Percentiles rank a stretch among this genome's conserved stretches.
These are phyloP conservation scores for Rhinichthys osculus DNA, from an alignment of 2,797 vertebrate species.

Conservation along the genomic window DNA sequence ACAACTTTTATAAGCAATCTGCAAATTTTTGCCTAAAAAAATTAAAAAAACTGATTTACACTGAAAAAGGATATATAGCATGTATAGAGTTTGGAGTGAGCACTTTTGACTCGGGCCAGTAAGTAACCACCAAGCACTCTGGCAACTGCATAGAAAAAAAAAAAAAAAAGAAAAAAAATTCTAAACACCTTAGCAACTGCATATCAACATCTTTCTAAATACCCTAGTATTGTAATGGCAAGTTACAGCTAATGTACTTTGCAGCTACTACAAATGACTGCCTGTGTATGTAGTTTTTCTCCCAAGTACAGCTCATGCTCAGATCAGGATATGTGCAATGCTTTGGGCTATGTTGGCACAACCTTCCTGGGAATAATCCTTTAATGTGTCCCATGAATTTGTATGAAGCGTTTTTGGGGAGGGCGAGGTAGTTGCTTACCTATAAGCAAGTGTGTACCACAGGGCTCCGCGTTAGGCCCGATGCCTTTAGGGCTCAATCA, in stretches of 20 bases:
- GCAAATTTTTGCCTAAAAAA: not conserved
- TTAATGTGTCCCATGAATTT: slow-evolving; percentile 78
- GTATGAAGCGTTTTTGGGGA: slow-evolving; percentile 66
- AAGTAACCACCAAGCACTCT: not conserved
- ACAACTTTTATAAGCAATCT: not conserved
- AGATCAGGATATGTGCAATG: slow-evolving; percentile 75
- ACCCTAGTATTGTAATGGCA: not conserved
- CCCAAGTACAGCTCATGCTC: slow-evolving; percentile 76
- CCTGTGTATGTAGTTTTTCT: slow-evolving; percentile 71
- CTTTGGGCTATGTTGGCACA: slow-evolving; percentile 74
- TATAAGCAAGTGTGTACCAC: slow-evolving; percentile 66
- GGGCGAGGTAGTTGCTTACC: slow-evolving; percentile 71
- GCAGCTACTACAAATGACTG: slow-evolving; percentile 75
- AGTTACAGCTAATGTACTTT: slow-evolving; percentile 65
- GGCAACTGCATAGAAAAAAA: not conserved
- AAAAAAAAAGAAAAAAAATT: too few species aligned
- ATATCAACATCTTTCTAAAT: not conserved
- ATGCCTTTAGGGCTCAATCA: slow-evolving; percentile 79
- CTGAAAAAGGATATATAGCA: not conserved
- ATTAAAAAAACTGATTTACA: not conserved
- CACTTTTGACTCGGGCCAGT: not conserved
- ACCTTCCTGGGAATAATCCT: slow-evolving; percentile 77
- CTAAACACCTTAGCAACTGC: not conserved
- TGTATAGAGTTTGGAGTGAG: not conserved
- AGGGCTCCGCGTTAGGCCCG: slow-evolving; percentile 68